Base-by-base conservation (phyloP, 1,140 invertebrate species). In the Camponotus floridanus region DNA sequence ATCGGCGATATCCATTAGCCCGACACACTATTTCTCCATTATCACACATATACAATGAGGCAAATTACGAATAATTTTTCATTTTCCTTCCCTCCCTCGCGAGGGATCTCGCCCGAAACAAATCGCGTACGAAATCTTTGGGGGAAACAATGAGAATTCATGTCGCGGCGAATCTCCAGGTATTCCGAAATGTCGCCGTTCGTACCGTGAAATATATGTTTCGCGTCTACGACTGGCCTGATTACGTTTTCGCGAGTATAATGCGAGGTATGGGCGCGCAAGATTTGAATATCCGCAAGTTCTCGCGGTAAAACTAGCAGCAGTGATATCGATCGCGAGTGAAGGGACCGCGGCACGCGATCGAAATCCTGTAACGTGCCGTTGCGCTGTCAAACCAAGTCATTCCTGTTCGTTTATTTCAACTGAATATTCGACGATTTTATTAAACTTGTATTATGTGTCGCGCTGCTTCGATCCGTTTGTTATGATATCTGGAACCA, bases 311-410 rank as follows among this genome's bases (percentile, higher is more conserved):
- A 39, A 93, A 93, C 48, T 18, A 51, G 91, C 90, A 91, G 87
- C 92, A 74, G 88, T 91, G 92, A 93, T 94, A 94, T 94, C 92
- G 94, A 94, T 94, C 91, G 88, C 81, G 79, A 68, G 79, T 80
- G 76, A 91, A 91, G 87, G 85, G 88, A 90, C 90, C 88, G 90
- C 85, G 74, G 90, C 94, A 94, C 93, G 93, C 93, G 92, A 94
- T 93, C 92, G 90, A 92, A 51, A 91, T 87, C 90, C 78, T 86
- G 88, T 89, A 91, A 92, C 91, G 87, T 90, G 61, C 70, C 18
- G 48, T 42, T 51, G 26, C 85, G 65, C 67, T 84, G 67, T 86
- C 78, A 84, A 86, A 84, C 42, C 2, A 21, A 86, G 68, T 86
- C 79, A 74, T 67, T 78, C 65, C 59, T 48, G 68, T 62, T 31